phyloP scores from a whole-genome alignment of 1,140 invertebrate species.

The Drosophila busckii region DNA sequence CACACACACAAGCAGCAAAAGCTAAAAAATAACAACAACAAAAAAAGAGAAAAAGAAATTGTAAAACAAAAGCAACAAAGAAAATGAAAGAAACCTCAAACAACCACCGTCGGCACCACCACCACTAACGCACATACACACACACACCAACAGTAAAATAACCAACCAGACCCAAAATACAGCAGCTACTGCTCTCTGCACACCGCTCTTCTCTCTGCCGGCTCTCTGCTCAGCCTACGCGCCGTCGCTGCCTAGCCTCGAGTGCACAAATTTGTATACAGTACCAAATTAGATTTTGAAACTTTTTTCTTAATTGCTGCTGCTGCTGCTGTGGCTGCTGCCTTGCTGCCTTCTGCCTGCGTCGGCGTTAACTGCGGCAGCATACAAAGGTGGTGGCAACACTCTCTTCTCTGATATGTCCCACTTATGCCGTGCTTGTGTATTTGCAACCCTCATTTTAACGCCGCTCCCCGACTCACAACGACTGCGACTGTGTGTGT shows the following conservation, averaged over 20 bases:
- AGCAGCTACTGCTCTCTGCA: constrained; percentile 13
- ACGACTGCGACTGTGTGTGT: constrained; percentile 3
- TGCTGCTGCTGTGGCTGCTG: constrained; percentile 12
- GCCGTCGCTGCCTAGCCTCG: constrained; percentile 33
- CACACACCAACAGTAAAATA: constrained; percentile 9
- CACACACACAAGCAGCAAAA: constrained; percentile 11
- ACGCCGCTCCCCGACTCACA: constrained; percentile 15
- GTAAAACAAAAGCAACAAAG: constrained; percentile 75
- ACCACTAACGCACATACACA: constrained; percentile 15
- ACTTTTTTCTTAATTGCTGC: constrained; percentile 78
- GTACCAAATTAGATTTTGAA: constrained; percentile 78
- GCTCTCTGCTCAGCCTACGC: too few relatives aligned
- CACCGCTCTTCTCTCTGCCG: constrained; percentile 46
- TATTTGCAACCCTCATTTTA: constrained; percentile 60
- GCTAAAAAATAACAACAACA: constrained; percentile 8
- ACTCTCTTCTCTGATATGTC: constrained; percentile 59
- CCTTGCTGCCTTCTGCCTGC: constrained; percentile 4
- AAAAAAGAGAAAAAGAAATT: constrained; percentile 44
- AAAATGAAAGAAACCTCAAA: constrained; percentile 72
- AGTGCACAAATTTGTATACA: constrained; percentile 78
- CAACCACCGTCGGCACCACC: constrained; percentile 51
- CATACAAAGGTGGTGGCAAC: constrained; percentile 70
- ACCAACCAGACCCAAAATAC: constrained; percentile 40
- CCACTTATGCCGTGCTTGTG: constrained; percentile 2
- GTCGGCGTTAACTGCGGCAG: constrained; percentile 9